Conservation (phyloP, 2,797 vertebrate genomes). For the Gorsachius magnificus region DNA sequence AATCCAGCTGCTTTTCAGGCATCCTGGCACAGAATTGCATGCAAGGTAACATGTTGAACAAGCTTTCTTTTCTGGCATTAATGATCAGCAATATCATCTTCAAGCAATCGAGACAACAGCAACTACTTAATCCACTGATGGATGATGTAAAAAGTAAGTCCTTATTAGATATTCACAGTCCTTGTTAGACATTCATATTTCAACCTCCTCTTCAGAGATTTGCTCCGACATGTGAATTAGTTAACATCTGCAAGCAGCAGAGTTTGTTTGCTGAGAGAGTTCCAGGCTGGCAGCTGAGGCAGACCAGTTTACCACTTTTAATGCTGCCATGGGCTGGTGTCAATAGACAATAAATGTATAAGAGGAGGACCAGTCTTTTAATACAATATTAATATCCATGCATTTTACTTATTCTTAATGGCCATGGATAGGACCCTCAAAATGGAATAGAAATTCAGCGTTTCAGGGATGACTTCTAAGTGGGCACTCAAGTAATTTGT, state of each 20-base stretch:
- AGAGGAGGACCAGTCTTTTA: background rate
- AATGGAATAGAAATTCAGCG: background rate
- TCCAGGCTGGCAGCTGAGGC: background rate
- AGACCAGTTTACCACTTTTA: background rate
- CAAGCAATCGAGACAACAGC: background rate
- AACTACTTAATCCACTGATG: background rate
- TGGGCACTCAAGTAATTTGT: background rate
- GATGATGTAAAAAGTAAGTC: background rate
- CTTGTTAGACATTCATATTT: background rate
- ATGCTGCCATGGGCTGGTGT: background rate
- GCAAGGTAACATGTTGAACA: fast-evolving
- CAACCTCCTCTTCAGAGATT: background rate
- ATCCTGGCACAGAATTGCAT: background rate
- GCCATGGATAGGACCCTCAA: background rate
- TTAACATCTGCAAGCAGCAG: background rate
- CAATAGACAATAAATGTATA: background rate
- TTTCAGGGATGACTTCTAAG: background rate
- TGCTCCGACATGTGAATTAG: background rate
- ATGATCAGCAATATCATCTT: background rate
- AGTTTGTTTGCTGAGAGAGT: background rate
- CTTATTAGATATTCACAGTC: background rate
- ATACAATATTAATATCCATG: background rate
- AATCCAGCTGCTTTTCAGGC: background rate
- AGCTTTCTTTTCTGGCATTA: background rate
- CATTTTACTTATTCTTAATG: background rate